phyloP scores from a whole-genome alignment of 2,888 invertebrate genomes.

The Tiphia femorata region DNA sequence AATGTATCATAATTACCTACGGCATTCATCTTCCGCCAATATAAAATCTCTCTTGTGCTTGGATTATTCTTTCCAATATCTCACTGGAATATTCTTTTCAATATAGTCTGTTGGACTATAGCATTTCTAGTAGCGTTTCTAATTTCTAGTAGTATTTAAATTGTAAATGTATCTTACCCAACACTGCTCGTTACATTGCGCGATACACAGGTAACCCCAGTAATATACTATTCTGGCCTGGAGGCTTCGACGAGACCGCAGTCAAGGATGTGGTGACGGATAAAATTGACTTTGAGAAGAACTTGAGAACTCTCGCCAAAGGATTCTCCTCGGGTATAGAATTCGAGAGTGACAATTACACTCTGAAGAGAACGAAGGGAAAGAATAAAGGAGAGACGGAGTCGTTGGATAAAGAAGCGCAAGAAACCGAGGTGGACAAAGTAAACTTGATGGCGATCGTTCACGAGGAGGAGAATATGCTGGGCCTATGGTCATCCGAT shows the following conservation, averaged over 20 bases:
- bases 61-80: neutral
- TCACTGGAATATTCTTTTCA: too few species aligned
- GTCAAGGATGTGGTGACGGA: conserved; percentile 54
- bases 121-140: too few species aligned
- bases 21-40: too few species aligned
- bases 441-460: conserved; percentile 75
- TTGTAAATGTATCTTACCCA: too few species aligned
- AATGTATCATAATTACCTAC: too few species aligned
- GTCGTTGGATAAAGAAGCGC: neutral
- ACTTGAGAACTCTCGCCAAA: conserved; percentile 58
- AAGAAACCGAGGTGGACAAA: conserved; percentile 58
- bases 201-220: conserved; percentile 74
- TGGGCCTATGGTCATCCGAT: conserved; percentile 66
- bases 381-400: conserved; percentile 3
- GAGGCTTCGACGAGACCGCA: conserved; percentile 77
- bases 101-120: too few species aligned
- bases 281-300: conserved; percentile 60
- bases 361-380: conserved; percentile 40
- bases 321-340: conserved; percentile 59
- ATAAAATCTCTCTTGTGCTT: neutral
- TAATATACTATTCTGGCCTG: conserved; percentile 91
- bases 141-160: too few species aligned
- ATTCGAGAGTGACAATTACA: conserved; percentile 60
- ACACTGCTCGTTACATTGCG: too few species aligned
- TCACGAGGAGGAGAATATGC: conserved; percentile 73